Percentiles rank a stretch among this genome's conserved stretches.
phyloP scores from a whole-genome alignment of 92 coral and sea anemone genomes.

The Desmophyllum pertusum region DNA sequence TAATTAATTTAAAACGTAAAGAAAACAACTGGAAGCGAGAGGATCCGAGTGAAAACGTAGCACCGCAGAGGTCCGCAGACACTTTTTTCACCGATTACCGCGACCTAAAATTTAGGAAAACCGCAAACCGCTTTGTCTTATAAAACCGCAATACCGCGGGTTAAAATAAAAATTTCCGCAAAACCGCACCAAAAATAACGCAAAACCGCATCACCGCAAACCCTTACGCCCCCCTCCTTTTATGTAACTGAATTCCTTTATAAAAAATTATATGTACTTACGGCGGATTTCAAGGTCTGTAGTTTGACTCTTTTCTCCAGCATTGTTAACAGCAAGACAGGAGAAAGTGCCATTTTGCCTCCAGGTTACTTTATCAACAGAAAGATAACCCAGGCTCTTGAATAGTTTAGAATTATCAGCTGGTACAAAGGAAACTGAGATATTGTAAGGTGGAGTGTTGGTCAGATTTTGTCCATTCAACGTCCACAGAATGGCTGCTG shows the following conservation, averaged over 20 bases:
- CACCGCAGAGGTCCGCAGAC: too few species aligned
- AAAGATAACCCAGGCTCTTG: constrained; percentile 31
- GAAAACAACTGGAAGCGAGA: too few species aligned
- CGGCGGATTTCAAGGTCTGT: constrained; percentile 64
- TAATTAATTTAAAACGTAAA: too few species aligned
- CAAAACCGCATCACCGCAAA: constrained; percentile 78
- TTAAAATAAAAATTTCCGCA: too few species aligned
- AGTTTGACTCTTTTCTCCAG: constrained; percentile 41
- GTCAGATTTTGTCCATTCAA: constrained; percentile 71
- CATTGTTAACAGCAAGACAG: constrained; percentile 61
- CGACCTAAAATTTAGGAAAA: too few species aligned
- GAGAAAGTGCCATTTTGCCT: constrained; percentile 50
- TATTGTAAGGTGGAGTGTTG: constrained; percentile 36
- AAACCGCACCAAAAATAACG: too few species aligned
- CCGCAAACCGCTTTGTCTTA: too few species aligned
- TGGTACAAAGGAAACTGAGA: not conserved
- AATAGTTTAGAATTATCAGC: not conserved
- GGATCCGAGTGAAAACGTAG: too few species aligned
- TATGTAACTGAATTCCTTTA: too few species aligned
- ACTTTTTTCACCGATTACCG: too few species aligned
- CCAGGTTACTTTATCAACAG: constrained; percentile 47
- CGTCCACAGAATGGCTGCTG: constrained; percentile 67
- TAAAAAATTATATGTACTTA: constrained; percentile 19
- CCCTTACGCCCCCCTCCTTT: constrained; percentile 71
- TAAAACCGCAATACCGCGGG: too few species aligned